Evolutionary conservation across 2,888 invertebrate genomes (phyloP), one percentile per base, ranked within the genome.

Genomic region (Operophtera brumata): DNA sequence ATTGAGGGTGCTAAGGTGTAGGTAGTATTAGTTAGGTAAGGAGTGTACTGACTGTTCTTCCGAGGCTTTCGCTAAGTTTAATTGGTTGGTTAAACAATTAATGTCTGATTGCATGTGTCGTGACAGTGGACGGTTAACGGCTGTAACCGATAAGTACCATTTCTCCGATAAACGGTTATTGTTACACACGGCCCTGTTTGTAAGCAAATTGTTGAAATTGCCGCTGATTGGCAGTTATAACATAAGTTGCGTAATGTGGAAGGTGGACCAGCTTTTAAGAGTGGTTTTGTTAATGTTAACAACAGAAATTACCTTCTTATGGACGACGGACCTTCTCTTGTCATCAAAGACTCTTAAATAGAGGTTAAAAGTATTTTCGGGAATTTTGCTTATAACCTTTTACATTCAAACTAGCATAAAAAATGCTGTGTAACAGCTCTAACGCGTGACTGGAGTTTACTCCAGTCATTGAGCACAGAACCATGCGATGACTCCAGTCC

Each of bases 1-100:
- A 20, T 20, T 20, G 4, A 20, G 20, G 20, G 20, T 20, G 20
- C 20, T 20, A 20, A 20, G 20, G 20, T 20, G 20, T 20, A 20
- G 20, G 2, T 20, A 4, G 2, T 20, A 4, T 20, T 20, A 2
- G 4, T 3, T 20, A 4, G 20, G 20, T 20, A 20, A 3, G 20
- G 13, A 50, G 25, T 44, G 34, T 3, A 11, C 14, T n/a, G 40
- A 20, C 49, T 42, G 41, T 41, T 34, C 14, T 35, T 25, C 28
- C 11, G 13, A 28, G 28, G 13, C 20, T 47, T 42, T 28, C 12
- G 43, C 12, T 45, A 37, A 42, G 9, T 41, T 61, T 65, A 65
- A 66, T 63, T 63, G 63, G 57, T 37, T 56, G 50, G 55, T 63
- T 61, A 61, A 59, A 62, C 61, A 65, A 66, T 66, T 64, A 66